Evolutionary conservation across 30 jellyfish, hydroid and myxozoan genomes (phyloP), one percentile per base, ranked within the genome.

Genomic region (Aurelia sp.): DNA sequence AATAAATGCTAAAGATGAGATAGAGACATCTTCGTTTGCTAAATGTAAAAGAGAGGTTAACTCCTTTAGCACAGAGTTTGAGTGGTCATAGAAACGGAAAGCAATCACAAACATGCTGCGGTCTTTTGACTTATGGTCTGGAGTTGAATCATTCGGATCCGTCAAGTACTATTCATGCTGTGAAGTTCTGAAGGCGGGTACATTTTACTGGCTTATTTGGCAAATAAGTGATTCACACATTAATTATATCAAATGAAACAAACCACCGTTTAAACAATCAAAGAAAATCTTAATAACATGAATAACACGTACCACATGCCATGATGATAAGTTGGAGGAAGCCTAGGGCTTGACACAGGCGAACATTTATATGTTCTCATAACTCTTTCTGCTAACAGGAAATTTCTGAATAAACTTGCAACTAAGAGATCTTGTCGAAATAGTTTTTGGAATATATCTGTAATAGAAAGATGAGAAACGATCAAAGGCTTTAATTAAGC

Each of bases 241-340:
- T 40, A 0, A 44, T 44, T 10, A 8, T 5, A 44, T 44, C 15
- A 44, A 12, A 44, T 44, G 15, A 8, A 44, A 8, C 55, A 44
- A 44, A 44, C 15, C 55, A 12, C 55, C 15, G 55, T 6, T 44
- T 44, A 4, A 4, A 27, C 33, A 27, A 27, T 27, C 33, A 27
- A 27, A 27, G 3, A 44, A 1, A 12, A 10, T 44, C 13, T 44
- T 4, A 10, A 44, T 6, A 44, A 44, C 15, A 44, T 7, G 10
- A 44, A 21, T 62, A n/a, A 2, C 6, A 59, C 96, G 52, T 64
- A 89, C 99, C 99, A 94, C 97, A 94, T 89, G 65, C 78, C 86
- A 63, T 94, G 97, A 27, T 94, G 97, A 66, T 89, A 94, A 18
- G 95, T 94, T n/a, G 97, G 96, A n/a, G 99, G 99, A 18, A 94